Conservation (phyloP, 2,797 vertebrate genomes). For the Dicrostonyx torquatus region DNA sequence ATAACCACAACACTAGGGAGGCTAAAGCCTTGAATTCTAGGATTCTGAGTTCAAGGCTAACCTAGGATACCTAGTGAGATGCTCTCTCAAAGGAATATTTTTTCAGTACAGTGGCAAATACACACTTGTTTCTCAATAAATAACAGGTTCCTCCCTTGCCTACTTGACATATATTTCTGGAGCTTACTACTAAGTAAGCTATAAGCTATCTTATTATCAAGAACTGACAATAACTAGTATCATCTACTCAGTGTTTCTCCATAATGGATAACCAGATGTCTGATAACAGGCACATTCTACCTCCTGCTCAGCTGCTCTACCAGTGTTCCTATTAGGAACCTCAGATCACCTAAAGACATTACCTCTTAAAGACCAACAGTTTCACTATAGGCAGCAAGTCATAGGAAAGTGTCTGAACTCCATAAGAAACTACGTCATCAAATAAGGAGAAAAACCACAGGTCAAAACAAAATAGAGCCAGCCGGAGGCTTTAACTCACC, state of each 20-base stretch:
- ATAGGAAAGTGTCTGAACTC: not conserved
- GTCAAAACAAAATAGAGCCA: not conserved
- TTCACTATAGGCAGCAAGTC: not conserved
- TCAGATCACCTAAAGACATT: not conserved
- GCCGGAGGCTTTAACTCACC: constrained; percentile 85
- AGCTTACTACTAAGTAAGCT: not conserved
- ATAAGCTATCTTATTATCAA: not conserved
- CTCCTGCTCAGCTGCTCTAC: not conserved
- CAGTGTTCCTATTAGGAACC: not conserved
- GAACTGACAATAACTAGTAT: constrained; percentile 1
- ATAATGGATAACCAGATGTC: not conserved
- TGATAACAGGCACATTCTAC: not conserved
- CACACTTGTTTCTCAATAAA: not conserved
- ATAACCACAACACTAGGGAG: not conserved
- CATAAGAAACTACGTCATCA: not conserved
- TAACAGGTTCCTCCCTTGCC: not conserved
- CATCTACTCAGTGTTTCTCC: not conserved
- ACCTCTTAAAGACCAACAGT: not conserved
- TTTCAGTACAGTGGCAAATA: not conserved
- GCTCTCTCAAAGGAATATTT: not conserved
- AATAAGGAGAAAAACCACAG: not conserved
- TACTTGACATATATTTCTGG: not conserved
- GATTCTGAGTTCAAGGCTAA: not conserved
- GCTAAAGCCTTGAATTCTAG: not conserved
- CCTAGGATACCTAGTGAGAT: not conserved